These are phyloP conservation scores for Argentina silus DNA, from an alignment of 2,797 vertebrate genomes.

Conservation along the genomic window DNA sequence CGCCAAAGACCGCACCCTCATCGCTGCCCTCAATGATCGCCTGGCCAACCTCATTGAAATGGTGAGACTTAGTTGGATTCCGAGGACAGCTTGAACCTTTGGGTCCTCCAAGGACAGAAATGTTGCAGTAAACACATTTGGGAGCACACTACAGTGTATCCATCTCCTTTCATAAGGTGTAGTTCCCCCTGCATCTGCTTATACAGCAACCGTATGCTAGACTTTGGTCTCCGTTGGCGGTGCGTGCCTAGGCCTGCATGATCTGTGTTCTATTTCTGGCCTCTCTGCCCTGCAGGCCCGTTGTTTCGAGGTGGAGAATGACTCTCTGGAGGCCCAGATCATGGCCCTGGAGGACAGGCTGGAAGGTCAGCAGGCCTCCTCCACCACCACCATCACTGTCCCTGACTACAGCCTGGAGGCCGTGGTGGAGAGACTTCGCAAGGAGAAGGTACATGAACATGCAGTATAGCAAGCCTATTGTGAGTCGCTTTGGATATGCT, in stretches of 20 bases:
- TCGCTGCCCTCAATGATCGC: constrained; percentile 77
- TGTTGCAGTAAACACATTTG: background rate
- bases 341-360: constrained; percentile 59
- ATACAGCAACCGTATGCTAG: too few species aligned
- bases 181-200: too few species aligned
- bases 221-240: background rate
- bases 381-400: constrained; percentile 19
- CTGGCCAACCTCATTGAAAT: constrained; percentile 75
- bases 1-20: constrained; percentile 66
- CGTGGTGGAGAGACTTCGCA: constrained; percentile 69
- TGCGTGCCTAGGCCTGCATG: background rate
- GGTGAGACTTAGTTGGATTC: constrained; percentile 63
- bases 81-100: too few species aligned
- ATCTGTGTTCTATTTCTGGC: constrained; percentile 13
- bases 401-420: constrained; percentile 66
- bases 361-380: constrained; percentile 13
- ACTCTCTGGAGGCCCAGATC: constrained; percentile 74
- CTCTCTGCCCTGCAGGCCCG: constrained; percentile 57
- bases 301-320: constrained; percentile 78
- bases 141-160: too few species aligned
- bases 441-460: constrained; percentile 67
- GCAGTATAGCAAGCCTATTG: background rate
- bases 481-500: too few species aligned
- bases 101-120: background rate
- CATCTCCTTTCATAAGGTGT: too few species aligned